These are phyloP conservation scores for Cyprinodon diabolis DNA, from an alignment of 2,797 vertebrate species.

Conservation along the genomic window DNA sequence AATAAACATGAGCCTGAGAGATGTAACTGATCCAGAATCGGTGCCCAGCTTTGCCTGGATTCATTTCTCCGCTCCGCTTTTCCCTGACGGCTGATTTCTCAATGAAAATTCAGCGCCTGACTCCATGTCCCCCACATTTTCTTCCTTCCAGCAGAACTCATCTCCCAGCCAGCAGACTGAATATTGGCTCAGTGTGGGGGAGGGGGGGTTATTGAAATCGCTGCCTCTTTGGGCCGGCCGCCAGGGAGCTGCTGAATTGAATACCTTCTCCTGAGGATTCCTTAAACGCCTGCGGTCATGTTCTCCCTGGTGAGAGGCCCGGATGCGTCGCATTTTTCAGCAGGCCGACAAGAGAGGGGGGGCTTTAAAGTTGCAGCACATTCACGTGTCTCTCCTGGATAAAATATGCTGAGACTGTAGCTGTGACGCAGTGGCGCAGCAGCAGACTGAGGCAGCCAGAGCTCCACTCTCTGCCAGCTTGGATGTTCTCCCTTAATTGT, in stretches of 20 bases:
- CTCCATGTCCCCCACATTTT: constrained; percentile 13
- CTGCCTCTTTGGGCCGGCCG: constrained; percentile 19
- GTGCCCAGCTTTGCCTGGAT: constrained; percentile 1
- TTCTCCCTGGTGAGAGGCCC: constrained; percentile 49
- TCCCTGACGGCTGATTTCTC: constrained; percentile 24
- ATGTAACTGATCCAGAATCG: not conserved
- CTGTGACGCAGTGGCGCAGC: not conserved
- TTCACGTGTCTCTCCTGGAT: constrained; percentile 13
- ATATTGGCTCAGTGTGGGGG: constrained; percentile 34
- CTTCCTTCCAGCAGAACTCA: constrained; percentile 50
- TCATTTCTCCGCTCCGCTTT: not conserved
- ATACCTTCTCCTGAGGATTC: constrained; percentile 58
- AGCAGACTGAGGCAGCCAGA: constrained; percentile 6
- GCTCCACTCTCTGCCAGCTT: not conserved
- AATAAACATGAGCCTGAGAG: not conserved
- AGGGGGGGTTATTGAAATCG: constrained; percentile 51
- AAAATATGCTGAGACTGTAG: constrained; percentile 12
- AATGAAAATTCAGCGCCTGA: constrained; percentile 39
- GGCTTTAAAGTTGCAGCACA: constrained; percentile 37
- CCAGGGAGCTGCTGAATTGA: constrained; percentile 58
- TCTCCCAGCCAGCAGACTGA: constrained; percentile 40
- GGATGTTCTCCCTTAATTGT: not conserved
- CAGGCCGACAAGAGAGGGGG: not conserved
- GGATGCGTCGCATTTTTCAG: constrained; percentile 16
- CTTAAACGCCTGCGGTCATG: constrained; percentile 47